phyloP scores from a whole-genome alignment of 2,797 vertebrate species.

The Gila robusta region DNA sequence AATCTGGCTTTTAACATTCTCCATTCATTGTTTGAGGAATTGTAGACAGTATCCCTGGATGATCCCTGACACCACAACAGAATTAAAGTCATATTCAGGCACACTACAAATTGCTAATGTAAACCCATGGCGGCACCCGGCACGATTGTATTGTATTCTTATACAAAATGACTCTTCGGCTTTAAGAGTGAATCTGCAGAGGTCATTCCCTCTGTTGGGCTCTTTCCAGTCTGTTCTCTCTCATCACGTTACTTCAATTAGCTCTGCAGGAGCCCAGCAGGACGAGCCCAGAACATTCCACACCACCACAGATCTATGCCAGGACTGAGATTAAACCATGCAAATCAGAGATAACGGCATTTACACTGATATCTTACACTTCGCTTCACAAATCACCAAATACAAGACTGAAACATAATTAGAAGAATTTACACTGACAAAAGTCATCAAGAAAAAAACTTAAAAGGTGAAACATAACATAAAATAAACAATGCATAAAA shows the following conservation, averaged over 20 bases:
- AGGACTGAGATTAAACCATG: not conserved
- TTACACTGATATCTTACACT: not conserved
- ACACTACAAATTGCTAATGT: not conserved
- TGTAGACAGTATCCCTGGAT: no score
- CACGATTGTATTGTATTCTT: not conserved
- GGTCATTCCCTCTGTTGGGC: slow-evolving; percentile 13
- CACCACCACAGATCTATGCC: slow-evolving; percentile 2
- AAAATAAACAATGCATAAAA: not conserved
- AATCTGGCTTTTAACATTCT: no score
- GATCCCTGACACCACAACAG: not conserved
- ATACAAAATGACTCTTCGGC: not conserved
- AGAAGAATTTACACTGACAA: not conserved
- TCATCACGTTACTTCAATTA: slow-evolving; percentile 56
- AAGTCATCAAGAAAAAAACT: not conserved
- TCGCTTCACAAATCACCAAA: not conserved
- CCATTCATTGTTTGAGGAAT: no score
- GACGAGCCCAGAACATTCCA: slow-evolving; percentile 39
- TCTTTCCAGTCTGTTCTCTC: slow-evolving; percentile 32
- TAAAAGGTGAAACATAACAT: not conserved
- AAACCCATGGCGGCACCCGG: not conserved
- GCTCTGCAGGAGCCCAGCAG: slow-evolving; percentile 35
- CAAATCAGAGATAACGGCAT: not conserved
- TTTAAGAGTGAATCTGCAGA: slow-evolving; percentile 39
- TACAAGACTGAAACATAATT: not conserved
- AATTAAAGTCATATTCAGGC: not conserved